These are phyloP conservation scores for Coremacera marginata DNA, from an alignment of 2,888 invertebrate genomes.

Conservation along the genomic window DNA sequence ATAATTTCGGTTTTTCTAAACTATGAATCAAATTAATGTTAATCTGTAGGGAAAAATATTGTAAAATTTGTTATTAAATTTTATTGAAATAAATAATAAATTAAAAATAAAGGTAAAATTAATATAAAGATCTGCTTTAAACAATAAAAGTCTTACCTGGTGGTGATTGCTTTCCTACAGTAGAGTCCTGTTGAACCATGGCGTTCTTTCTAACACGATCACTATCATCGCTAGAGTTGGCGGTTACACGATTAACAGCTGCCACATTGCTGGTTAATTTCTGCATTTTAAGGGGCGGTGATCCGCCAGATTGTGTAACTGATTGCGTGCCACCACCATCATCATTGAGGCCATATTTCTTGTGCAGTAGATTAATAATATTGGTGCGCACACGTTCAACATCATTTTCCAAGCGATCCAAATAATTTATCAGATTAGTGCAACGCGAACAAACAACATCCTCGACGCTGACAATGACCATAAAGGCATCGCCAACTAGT, in stretches of 20 bases:
- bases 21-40: too few relatives aligned
- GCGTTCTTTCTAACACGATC: slow-evolving; percentile 58
- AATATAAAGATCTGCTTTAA: background rate
- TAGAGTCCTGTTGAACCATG: slow-evolving; percentile 45
- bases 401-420: slow-evolving; percentile 70
- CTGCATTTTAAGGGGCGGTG: slow-evolving; percentile 67
- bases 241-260: slow-evolving; percentile 47
- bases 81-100: too few relatives aligned
- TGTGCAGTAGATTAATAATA: slow-evolving; percentile 66
- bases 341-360: slow-evolving; percentile 68
- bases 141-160: slow-evolving; percentile 53
- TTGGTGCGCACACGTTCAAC: slow-evolving; percentile 68
- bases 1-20: too few relatives aligned
- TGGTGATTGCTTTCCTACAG: slow-evolving; percentile 56
- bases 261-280: slow-evolving; percentile 62
- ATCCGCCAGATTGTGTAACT: slow-evolving; percentile 45
- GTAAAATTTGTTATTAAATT: too few relatives aligned
- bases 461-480: slow-evolving; percentile 70
- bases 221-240: slow-evolving; percentile 51
- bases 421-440: slow-evolving; percentile 69
- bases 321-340: slow-evolving; percentile 52
- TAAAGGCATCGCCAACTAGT: slow-evolving; percentile 70
- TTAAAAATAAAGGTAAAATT: too few relatives aligned
- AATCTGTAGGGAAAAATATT: too few relatives aligned
- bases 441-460: slow-evolving; percentile 70